phyloP scores from a whole-genome alignment of 1,140 invertebrate species.

The Thaumetopoea pityocampa region DNA sequence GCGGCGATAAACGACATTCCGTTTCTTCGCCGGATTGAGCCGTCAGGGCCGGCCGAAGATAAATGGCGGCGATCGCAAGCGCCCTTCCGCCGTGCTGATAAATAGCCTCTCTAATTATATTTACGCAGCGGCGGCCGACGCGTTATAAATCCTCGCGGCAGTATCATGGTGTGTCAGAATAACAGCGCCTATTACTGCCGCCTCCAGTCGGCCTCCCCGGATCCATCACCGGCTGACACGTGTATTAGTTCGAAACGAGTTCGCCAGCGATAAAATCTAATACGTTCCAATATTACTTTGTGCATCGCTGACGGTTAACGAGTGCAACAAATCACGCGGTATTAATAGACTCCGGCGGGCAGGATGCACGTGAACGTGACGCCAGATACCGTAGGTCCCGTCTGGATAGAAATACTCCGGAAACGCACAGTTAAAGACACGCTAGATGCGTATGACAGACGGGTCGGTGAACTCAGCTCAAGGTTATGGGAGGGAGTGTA shows the following conservation, averaged over 20 bases:
- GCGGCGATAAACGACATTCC: conserved; percentile 35
- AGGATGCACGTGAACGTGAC: conserved; percentile 42
- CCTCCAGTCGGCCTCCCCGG: conserved; percentile 33
- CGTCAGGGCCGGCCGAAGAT: conserved; percentile 51
- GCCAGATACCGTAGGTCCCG: conserved; percentile 42
- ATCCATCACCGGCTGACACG: conserved; percentile 38
- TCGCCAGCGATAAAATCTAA: conserved; percentile 32
- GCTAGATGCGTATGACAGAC: conserved; percentile 28
- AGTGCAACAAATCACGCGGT: conserved; percentile 2
- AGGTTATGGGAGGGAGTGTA: conserved; percentile 48
- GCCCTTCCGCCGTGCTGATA: conserved; percentile 65
- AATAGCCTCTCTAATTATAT: conserved; percentile 72
- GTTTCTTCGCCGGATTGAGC: conserved; percentile 58
- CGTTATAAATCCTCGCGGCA: conserved; percentile 54
- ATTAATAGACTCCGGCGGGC: conserved; percentile 23
- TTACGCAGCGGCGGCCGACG: conserved; percentile 61
- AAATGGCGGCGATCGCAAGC: conserved; percentile 56
- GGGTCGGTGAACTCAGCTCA: conserved; percentile 50
- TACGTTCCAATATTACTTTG: conserved; percentile 25
- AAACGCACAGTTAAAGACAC: conserved; percentile 45
- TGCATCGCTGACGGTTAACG: conserved; percentile 6
- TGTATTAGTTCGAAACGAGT: conserved; percentile 40
- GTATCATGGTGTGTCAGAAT: conserved; percentile 51
- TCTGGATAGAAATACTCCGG: conserved; percentile 51
- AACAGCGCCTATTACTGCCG: conserved; percentile 45